Evolutionary conservation across 2,113 vertebrate species (phyloP).

Genomic region (Neogobius melanostomus): DNA sequence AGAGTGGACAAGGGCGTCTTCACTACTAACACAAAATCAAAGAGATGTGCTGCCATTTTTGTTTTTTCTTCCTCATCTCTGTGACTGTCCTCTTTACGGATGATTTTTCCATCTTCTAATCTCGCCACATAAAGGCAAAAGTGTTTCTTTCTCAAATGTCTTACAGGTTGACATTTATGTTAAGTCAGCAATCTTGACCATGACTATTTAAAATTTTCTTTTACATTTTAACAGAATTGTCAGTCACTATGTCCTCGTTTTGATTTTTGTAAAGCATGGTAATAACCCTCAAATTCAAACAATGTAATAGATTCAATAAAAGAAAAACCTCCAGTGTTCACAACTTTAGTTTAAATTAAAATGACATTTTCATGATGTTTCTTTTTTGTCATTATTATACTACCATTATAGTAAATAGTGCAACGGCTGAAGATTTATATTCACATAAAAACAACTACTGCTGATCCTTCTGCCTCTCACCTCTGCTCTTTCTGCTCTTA

Average conservation of each 20-base stretch:
- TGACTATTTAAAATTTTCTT: constrained; percentile 53
- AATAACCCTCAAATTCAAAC: constrained; percentile 71
- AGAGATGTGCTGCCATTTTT: constrained; percentile 33
- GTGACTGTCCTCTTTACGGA: constrained; percentile 42
- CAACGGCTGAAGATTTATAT: no score
- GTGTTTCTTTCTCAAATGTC: constrained; percentile 59
- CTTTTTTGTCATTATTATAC: constrained; percentile 8
- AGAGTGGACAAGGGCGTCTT: constrained; percentile 28
- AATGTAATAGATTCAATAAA: constrained; percentile 69
- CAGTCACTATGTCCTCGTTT: constrained; percentile 60
- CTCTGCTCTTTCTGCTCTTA: no score
- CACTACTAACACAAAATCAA: constrained; percentile 18
- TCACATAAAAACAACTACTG: no score
- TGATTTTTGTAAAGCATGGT: constrained; percentile 65
- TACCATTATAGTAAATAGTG: no score
- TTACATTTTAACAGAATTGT: constrained; percentile 59
- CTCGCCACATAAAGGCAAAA: constrained; percentile 38
- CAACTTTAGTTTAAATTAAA: constrained; percentile 79
- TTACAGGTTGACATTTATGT: constrained; percentile 60
- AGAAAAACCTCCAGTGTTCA: constrained; percentile 64
- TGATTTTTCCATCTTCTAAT: constrained; percentile 7
- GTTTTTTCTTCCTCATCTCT: constrained; percentile 45
- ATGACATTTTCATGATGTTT: constrained; percentile 67
- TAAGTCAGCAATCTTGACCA: constrained; percentile 44
- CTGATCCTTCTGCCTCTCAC: no score